Evolutionary conservation across 2,888 invertebrate genomes (phyloP).

Genomic region (Troglohyphantes excavatus): DNA sequence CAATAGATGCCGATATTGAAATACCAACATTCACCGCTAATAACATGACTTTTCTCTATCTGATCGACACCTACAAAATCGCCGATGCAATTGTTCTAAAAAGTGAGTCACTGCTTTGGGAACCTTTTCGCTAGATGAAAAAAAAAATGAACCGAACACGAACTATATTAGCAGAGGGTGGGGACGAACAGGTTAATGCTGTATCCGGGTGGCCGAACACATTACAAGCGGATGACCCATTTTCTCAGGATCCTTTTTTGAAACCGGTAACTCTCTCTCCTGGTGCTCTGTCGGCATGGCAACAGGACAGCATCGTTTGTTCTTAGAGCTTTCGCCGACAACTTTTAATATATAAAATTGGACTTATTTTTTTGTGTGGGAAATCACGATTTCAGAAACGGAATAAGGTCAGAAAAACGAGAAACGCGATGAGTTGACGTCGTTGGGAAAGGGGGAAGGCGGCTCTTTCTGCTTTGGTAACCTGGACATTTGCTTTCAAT

Average conservation of each 20-base stretch:
- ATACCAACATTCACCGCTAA: too few relatives aligned
- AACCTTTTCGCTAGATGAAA: too few relatives aligned
- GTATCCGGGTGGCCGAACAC: slow-evolving; percentile 68
- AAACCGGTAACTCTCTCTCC: slow-evolving; percentile 44
- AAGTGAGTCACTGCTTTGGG: too few relatives aligned
- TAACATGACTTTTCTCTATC: too few relatives aligned
- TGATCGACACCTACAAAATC: too few relatives aligned
- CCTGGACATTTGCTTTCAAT: too few relatives aligned
- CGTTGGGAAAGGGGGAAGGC: not conserved
- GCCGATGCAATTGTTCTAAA: too few relatives aligned
- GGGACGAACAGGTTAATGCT: slow-evolving; percentile 35
- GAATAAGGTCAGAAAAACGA: slow-evolving; percentile 36
- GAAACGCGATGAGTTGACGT: not conserved
- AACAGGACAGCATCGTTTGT: slow-evolving; percentile 21
- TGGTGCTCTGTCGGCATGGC: not conserved
- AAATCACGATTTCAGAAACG: not conserved
- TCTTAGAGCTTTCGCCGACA: not conserved
- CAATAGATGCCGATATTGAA: too few relatives aligned
- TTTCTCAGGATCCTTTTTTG: slow-evolving; percentile 28
- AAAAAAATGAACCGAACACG: slow-evolving; percentile 3
- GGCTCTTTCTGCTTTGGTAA: not conserved
- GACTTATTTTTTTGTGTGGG: slow-evolving; percentile 3
- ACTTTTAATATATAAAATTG: not conserved
- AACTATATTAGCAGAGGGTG: slow-evolving; percentile 53
- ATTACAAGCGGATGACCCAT: slow-evolving; percentile 48